Evolutionary conservation across 2,888 invertebrate genomes (phyloP), one percentile per base, ranked within the genome.

Genomic region (Acanthosepion lycidas): DNA sequence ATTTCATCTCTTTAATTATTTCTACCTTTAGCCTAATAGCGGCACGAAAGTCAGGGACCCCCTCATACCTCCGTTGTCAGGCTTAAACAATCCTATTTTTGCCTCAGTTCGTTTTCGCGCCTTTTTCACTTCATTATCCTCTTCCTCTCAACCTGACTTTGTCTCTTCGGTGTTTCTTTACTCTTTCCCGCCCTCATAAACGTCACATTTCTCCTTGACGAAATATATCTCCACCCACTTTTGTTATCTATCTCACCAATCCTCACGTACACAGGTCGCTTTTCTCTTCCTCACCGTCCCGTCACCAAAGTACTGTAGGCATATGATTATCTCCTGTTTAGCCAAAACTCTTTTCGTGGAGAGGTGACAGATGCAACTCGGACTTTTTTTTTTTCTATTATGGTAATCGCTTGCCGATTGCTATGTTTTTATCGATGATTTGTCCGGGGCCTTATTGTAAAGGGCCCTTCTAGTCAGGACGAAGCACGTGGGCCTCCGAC

Each of bases 301-400:
- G 15, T 78, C 78, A 5, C 78, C n/a, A 15, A 78, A 78, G n/a
- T n/a, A 78, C n/a, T 78, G 28, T n/a, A 78, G 6, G 78, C 78
- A 78, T 78, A 78, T 78, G n/a, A 78, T 78, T 78, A 78, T 78
- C 78, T 33, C 9, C n/a, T 78, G 78, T 78, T 78, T 78, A n/a
- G 78, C 78, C 12, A 15, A 78, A 78, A 78, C 78, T 78, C n/a
- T n/a, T 5, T 33, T 9, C 33, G n/a, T 23, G 2, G 78, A n/a
- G 78, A 78, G 78, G n/a, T 78, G 78, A 33, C 78, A 78, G 78
- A 78, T 78, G 78, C 33, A 78, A 78, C n/a, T 78, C 78, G 78
- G n/a, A n/a, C n/a, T n/a, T 28, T 33, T n/a, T 78, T n/a, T n/a
- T n/a, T 15, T 78, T 78, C 78, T 33, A 78, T 78, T 78, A 78